phyloP scores from a whole-genome alignment of 2,113 vertebrate genomes.

The Solea senegalensis region DNA sequence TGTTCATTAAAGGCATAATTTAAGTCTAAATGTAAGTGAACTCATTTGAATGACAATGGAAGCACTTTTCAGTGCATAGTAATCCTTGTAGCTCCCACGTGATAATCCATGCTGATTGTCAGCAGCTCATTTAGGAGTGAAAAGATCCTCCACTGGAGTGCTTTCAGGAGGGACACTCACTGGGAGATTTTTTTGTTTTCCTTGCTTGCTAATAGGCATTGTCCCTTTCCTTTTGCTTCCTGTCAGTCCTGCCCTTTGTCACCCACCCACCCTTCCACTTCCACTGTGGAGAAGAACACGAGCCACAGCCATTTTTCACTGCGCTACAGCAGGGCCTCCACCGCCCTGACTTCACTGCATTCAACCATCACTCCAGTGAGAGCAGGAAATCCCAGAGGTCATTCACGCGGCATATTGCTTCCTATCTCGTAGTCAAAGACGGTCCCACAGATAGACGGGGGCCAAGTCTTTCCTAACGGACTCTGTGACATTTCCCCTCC shows the following conservation, averaged over 20 bases:
- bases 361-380: slow-evolving; percentile 67
- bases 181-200: slow-evolving; percentile 7
- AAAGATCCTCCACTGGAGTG: slow-evolving; percentile 64
- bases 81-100: slow-evolving; percentile 38
- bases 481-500: slow-evolving; percentile 4
- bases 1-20: slow-evolving; percentile 27
- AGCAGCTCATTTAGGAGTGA: slow-evolving; percentile 71
- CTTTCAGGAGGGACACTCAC: slow-evolving; percentile 53
- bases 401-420: slow-evolving; percentile 81
- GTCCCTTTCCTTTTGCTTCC: slow-evolving; percentile 64
- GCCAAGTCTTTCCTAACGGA: slow-evolving; percentile 54
- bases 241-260: slow-evolving; percentile 61
- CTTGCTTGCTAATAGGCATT: slow-evolving; percentile 68
- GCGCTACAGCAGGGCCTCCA: slow-evolving; percentile 31
- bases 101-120: slow-evolving; percentile 68
- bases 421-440: slow-evolving; percentile 71
- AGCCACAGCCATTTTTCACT: slow-evolving; percentile 13
- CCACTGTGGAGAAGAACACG: slow-evolving; percentile 28
- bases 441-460: slow-evolving; percentile 63
- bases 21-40: slow-evolving; percentile 37
- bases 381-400: slow-evolving; percentile 83
- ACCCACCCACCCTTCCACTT: slow-evolving; percentile 39
- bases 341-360: slow-evolving; percentile 50
- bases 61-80: slow-evolving; percentile 17
- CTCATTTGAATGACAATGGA: slow-evolving; percentile 56